A percentile compares a stretch with the other conserved stretches of the same genome.
Conservation (phyloP, 2,113 vertebrate genomes). For the Empidonax alnorum region DNA sequence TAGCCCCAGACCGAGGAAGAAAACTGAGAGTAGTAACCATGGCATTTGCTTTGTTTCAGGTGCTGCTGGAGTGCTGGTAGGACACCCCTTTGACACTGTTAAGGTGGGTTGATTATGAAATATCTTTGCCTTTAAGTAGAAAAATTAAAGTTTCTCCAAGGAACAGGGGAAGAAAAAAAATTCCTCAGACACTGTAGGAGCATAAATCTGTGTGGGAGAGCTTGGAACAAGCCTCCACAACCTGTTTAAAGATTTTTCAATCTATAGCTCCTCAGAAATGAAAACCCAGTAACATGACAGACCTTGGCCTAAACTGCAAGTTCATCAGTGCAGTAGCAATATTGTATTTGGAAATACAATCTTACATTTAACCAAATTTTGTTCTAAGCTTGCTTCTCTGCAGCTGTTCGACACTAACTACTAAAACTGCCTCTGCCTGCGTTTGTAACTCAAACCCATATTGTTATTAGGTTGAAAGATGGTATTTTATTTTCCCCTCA, state of each 20-base stretch:
- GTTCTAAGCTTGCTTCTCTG: background rate
- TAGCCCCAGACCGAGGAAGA: background rate
- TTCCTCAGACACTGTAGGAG: background rate
- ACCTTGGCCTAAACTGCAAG: background rate
- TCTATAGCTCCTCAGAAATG: background rate
- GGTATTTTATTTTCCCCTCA: background rate
- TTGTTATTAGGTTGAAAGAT: background rate
- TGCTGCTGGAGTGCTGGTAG: conserved; percentile 94
- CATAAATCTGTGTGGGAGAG: background rate
- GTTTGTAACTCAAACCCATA: background rate
- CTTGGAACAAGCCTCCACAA: background rate
- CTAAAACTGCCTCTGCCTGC: background rate
- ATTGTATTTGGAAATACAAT: background rate
- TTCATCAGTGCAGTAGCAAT: background rate
- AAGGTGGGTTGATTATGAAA: conserved; percentile 83
- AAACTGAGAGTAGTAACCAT: background rate
- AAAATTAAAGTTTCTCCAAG: background rate
- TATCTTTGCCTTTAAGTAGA: background rate
- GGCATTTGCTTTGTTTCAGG: conserved; percentile 73
- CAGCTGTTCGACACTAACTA: background rate
- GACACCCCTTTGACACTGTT: conserved; percentile 97
- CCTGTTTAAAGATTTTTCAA: background rate
- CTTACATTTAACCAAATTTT: background rate
- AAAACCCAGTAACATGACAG: background rate
- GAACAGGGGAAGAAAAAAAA: background rate